phyloP scores from a whole-genome alignment of 2,797 vertebrate genomes.

The Periophthalmus magnuspinnatus region DNA sequence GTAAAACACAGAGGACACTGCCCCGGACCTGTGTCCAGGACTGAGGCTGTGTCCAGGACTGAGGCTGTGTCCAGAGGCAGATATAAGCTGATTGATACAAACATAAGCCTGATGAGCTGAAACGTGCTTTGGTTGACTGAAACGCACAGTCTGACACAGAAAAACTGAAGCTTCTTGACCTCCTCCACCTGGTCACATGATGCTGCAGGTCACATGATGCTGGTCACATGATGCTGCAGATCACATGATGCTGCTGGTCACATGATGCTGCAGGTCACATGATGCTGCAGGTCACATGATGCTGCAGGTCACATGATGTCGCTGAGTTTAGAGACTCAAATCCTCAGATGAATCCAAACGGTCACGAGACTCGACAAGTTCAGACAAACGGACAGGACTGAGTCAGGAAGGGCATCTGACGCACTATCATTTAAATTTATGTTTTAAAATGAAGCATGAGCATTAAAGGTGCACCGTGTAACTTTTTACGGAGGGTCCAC shows the following conservation, averaged over 20 bases:
- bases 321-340: conserved; percentile 47
- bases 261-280: conserved; percentile 52
- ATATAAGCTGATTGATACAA: conserved; percentile 1
- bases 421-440: background rate
- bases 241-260: too few relatives aligned
- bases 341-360: conserved; percentile 31
- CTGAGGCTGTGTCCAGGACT: too few relatives aligned
- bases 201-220: conserved; percentile 53
- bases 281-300: conserved; percentile 47
- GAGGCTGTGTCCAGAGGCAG: too few relatives aligned
- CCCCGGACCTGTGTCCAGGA: conserved; percentile 10
- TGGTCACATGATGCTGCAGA: conserved; percentile 49
- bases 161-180: conserved; percentile 26
- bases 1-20: conserved; percentile 22
- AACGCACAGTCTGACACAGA: background rate
- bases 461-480: too few relatives aligned
- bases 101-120: conserved; percentile 23
- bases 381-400: background rate
- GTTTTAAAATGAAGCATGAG: background rate
- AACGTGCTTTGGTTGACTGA: conserved; percentile 14
- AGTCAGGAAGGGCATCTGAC: background rate
- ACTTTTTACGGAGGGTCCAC: too few relatives aligned
- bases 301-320: conserved; percentile 56
- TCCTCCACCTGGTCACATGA: conserved; percentile 38
- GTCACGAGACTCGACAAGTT: background rate